Evolutionary conservation across 1,140 invertebrate genomes (phyloP), one percentile per base, ranked within the genome.

Genomic region (Nasonia vitripennis): DNA sequence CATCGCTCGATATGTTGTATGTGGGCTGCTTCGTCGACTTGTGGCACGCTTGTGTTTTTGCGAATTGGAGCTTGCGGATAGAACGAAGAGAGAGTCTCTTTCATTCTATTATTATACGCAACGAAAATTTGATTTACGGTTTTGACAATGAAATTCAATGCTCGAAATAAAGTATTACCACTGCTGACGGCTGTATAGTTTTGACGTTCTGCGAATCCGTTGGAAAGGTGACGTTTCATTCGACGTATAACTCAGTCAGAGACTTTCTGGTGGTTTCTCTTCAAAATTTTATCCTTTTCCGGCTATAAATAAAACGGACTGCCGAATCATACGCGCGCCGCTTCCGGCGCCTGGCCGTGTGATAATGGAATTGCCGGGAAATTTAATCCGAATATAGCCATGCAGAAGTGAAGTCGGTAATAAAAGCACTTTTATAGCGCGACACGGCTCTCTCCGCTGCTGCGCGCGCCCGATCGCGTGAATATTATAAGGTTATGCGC

Each of bases 21-120:
- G 34, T 0, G 34, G 0, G 37, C 37, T 41, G 37, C 37, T 41
- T 6, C 4, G 37, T 9, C 37, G 37, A 68, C n/a, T 62, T 9
- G 34, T 80, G 14, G 5, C 78, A 70, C 37, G 31, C 34, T 12
- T 41, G 37, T 80, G 78, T 23, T 70, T 80, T 79, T 79, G 48
- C 62, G 9, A 79, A 17, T 4, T 62, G 17, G 51, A 62, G 34
- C 78, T 5, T 14, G 10, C 7, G 20, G 55, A 62, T 6, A 62
- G 55, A 20, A 62, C 20, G 17, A 62, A 62, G 17, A 37, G 34
- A 37, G 34, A 37, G 34, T 37, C 34, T 37, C 34, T 37, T 37
- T 37, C 34, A 6, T 37, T 5, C 34, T 37, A 37, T 37, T 37
- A 37, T 37, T 37, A 37, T 37, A 6, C 5, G 0, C 2, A 37